Conservation (phyloP, 2,888 invertebrate species). For the Crematogaster levior region DNA sequence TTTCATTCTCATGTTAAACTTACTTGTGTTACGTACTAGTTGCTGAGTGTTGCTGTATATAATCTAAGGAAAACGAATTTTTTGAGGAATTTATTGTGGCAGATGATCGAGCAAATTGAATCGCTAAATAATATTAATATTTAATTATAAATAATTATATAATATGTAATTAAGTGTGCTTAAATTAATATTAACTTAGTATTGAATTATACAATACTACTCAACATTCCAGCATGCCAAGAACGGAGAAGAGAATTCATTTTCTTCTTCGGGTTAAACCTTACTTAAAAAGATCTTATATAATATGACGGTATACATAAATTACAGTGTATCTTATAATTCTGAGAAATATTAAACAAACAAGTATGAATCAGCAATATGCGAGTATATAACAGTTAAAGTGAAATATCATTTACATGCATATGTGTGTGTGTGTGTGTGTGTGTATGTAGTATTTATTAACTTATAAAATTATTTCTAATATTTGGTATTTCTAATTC, state of each 20-base stretch:
- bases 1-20: background rate
- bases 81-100: background rate
- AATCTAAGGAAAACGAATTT: background rate
- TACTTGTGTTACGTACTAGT: background rate
- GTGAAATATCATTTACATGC: no score
- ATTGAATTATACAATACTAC: background rate
- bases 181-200: background rate
- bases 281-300: background rate
- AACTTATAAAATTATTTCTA: background rate
- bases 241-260: no score
- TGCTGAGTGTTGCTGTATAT: constrained; percentile 1
- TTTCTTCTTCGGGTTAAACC: no score
- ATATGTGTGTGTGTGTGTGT: no score
- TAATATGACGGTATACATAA: no score
- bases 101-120: background rate
- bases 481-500: background rate
- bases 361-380: no score
- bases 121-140: background rate
- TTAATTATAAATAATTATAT: no score
- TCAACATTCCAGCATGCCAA: background rate
- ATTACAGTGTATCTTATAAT: no score
- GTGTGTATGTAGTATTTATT: no score
- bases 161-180: background rate
- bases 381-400: no score
- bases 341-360: background rate